phyloP scores from a whole-genome alignment of 2,797 vertebrate species.

The Crax fasciolata region DNA sequence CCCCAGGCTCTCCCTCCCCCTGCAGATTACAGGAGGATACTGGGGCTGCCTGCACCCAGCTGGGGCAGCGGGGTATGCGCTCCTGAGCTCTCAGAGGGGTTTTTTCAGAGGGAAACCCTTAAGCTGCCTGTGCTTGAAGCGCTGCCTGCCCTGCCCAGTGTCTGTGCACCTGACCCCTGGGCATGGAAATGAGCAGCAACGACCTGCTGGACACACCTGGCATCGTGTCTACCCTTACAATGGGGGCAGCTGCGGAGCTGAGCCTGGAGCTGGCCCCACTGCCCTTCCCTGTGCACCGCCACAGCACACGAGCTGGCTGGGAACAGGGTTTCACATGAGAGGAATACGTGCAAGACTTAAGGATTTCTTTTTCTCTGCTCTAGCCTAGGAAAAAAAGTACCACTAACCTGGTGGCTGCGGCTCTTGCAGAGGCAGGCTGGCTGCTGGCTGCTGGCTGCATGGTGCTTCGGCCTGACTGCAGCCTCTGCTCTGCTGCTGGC shows the following conservation, averaged over 20 bases:
- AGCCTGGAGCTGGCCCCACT: not conserved
- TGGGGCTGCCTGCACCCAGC: not conserved
- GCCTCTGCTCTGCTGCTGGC: not conserved
- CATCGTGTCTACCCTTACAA: not conserved
- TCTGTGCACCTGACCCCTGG: not conserved
- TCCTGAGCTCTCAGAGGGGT: not conserved
- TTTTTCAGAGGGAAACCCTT: fast-evolving
- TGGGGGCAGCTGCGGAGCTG: not conserved
- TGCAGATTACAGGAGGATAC: not conserved
- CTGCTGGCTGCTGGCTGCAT: not conserved
- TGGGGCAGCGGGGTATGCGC: fast-evolving
- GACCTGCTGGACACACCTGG: not conserved
- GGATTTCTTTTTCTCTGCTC: slow-evolving; percentile 4
- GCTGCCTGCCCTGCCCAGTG: not conserved
- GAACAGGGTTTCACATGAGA: not conserved
- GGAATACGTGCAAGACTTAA: slow-evolving; percentile 5
- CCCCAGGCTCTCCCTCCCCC: not conserved
- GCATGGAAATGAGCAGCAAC: fast-evolving
- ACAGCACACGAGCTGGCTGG: not conserved
- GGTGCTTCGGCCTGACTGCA: not conserved
- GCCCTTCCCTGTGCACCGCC: not conserved
- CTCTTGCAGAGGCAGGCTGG: not conserved
- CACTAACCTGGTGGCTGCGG: not conserved
- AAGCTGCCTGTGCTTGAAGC: not conserved
- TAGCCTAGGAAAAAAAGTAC: not conserved